Evolutionary conservation across 2,797 vertebrate species (phyloP), one percentile per base, ranked within the genome.

Genomic region (Picus viridis): DNA sequence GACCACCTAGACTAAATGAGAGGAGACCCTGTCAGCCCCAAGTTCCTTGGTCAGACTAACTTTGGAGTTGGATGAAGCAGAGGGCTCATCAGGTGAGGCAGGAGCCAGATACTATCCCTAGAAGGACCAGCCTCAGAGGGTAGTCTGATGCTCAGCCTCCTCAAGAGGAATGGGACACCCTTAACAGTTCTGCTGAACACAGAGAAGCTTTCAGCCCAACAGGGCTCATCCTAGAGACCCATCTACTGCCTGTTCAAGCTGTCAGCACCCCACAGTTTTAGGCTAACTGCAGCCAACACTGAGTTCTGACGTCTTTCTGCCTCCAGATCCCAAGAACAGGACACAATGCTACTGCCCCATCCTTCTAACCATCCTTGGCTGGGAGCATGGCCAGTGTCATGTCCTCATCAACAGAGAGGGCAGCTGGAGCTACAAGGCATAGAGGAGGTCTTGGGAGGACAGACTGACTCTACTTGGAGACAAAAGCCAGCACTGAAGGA

Each of bases 221-320:
- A 17, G 20, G 3, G n/a, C n/a, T 27, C 9, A 43, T 81, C 32
- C 22, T 7, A 5, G 10, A 17, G 9, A 3, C 32, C 7, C 17
- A 29, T 23, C 54, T 45, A 3, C 17, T 20, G 9, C 14, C 16
- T 1, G 0, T 4, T 10, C 5, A 4, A 19, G 8, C 39, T 45
- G 12, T 12, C 53, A 70, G 27, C 12, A 19, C 2, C 10, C 5
- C 3, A 27, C 1, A 39, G 10, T 79, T 72, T 63, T 8, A 32
- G 24, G 17, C 18, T 30, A 39, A 14, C 10, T 16, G 4, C 39
- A 65, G 39, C 17, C 26, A 69, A 16, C 30, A 12, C 7, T 3
- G 32, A 30, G 12, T 9, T 74, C 51, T 34, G n/a, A 17, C 27
- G 4, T 71, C 7, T 7, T 82, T 59, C 72, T 13, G 30, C 4